phyloP scores from a whole-genome alignment of 1,140 invertebrate genomes.

The Telenomus remus region DNA sequence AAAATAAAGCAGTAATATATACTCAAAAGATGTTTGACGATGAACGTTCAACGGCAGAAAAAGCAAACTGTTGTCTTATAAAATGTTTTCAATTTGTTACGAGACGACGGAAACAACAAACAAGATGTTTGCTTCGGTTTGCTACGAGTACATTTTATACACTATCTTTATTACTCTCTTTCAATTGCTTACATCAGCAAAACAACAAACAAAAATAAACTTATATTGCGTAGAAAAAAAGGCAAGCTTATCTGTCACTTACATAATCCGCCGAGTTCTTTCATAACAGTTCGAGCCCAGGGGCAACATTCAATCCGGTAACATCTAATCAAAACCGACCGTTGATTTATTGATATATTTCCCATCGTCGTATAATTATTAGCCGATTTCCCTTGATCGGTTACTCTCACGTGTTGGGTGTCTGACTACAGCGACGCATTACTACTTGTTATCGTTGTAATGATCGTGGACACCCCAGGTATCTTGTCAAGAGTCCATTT shows the following conservation, averaged over 20 bases:
- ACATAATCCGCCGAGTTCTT: slow-evolving; percentile 22
- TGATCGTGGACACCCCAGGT: slow-evolving; percentile 17
- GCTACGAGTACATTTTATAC: slow-evolving; percentile 11
- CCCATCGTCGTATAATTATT: slow-evolving; percentile 29
- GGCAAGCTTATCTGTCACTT: slow-evolving; percentile 10
- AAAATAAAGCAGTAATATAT: no score
- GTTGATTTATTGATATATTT: slow-evolving; percentile 42
- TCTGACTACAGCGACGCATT: slow-evolving; percentile 11
- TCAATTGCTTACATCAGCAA: slow-evolving; percentile 24
- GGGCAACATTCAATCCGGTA: slow-evolving; percentile 9
- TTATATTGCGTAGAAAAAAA: no score
- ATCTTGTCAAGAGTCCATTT: slow-evolving; percentile 60
- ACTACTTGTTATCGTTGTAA: slow-evolving; percentile 29
- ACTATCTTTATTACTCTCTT: no score
- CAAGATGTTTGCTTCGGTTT: slow-evolving; percentile 3
- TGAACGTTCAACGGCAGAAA: no score
- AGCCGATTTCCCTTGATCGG: slow-evolving; percentile 11
- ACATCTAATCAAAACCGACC: slow-evolving; percentile 31
- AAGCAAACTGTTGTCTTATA: no score
- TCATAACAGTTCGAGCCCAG: slow-evolving; percentile 6
- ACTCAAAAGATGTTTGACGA: no score
- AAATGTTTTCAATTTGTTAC: no score
- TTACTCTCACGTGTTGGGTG: no score
- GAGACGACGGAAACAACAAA: no score
- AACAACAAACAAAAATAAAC: slow-evolving; percentile 28